These are phyloP conservation scores for Empidonax traillii DNA, from an alignment of 2,113 vertebrate species.

Conservation along the genomic window DNA sequence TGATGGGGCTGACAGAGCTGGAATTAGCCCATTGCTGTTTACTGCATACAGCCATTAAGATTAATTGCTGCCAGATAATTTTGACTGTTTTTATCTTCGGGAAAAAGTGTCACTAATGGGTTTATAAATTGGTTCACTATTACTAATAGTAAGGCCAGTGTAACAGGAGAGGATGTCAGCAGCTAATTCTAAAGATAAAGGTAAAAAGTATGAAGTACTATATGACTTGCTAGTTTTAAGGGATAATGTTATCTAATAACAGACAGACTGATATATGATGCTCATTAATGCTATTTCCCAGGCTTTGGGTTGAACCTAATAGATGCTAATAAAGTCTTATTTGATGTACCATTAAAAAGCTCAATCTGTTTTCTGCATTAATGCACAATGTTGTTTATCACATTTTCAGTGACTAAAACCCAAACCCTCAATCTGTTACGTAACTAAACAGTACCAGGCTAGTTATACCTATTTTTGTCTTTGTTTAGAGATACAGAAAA, in stretches of 20 bases:
- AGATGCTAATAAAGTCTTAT: conserved; percentile 88
- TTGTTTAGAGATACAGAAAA: conserved; percentile 40
- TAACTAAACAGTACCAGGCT: conserved; percentile 57
- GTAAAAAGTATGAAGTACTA: conserved; percentile 79
- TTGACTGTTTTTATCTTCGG: conserved; percentile 89
- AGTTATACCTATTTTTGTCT: conserved; percentile 54
- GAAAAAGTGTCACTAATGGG: conserved; percentile 92
- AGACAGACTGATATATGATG: conserved; percentile 84
- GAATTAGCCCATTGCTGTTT: conserved; percentile 92
- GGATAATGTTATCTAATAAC: conserved; percentile 82
- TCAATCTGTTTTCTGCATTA: conserved; percentile 83
- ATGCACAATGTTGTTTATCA: conserved; percentile 78
- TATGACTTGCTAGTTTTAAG: conserved; percentile 81
- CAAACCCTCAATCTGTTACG: conserved; percentile 75
- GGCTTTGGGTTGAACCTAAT: conserved; percentile 83
- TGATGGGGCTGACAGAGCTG: conserved; percentile 87
- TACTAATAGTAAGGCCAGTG: conserved; percentile 86
- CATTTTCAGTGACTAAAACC: conserved; percentile 76
- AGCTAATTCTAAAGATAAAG: conserved; percentile 84
- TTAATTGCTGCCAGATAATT: conserved; percentile 93
- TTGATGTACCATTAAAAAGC: conserved; percentile 85
- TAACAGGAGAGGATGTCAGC: conserved; percentile 80
- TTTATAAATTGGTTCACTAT: conserved; percentile 91
- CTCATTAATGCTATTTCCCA: conserved; percentile 82
- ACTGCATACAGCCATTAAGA: conserved; percentile 93